phyloP scores from a whole-genome alignment of 2,888 invertebrate genomes.

The Teinopalpus imperialis region DNA sequence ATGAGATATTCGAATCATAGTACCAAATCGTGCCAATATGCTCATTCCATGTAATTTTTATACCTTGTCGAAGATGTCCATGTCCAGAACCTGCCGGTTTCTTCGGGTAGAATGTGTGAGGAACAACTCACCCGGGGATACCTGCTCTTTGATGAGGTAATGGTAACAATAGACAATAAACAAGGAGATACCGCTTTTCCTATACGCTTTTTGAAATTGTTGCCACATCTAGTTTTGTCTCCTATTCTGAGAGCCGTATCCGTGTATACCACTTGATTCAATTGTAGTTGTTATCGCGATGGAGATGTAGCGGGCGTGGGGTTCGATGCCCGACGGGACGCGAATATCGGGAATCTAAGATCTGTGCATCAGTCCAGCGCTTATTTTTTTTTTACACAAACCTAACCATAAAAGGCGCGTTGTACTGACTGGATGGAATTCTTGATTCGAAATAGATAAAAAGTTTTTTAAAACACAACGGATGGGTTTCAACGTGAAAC shows the following conservation, averaged over 20 bases:
- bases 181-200: too few species aligned
- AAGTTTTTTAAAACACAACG: neutral
- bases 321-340: slow-evolving; percentile 53
- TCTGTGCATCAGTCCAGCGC: slow-evolving; percentile 21
- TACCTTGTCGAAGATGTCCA: too few species aligned
- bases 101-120: too few species aligned
- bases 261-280: slow-evolving; percentile 48
- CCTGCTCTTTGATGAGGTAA: too few species aligned
- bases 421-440: slow-evolving; percentile 15
- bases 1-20: too few species aligned
- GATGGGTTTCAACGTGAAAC: neutral
- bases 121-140: too few species aligned
- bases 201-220: too few species aligned
- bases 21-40: too few species aligned
- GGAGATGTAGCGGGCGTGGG: slow-evolving; percentile 42
- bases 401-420: slow-evolving; percentile 19
- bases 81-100: too few species aligned
- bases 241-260: slow-evolving; percentile 26
- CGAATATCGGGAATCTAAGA: slow-evolving; percentile 35
- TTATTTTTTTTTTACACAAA: slow-evolving; percentile 16
- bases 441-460: slow-evolving; percentile 13
- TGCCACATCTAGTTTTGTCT: slow-evolving; percentile 18
- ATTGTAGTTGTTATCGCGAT: slow-evolving; percentile 59
- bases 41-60: too few species aligned
- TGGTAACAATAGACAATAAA: too few species aligned